A percentile compares a stretch with the other conserved stretches of the same genome.
phyloP scores from a whole-genome alignment of 2,888 invertebrate species.

The Muschampia plurimacula region DNA sequence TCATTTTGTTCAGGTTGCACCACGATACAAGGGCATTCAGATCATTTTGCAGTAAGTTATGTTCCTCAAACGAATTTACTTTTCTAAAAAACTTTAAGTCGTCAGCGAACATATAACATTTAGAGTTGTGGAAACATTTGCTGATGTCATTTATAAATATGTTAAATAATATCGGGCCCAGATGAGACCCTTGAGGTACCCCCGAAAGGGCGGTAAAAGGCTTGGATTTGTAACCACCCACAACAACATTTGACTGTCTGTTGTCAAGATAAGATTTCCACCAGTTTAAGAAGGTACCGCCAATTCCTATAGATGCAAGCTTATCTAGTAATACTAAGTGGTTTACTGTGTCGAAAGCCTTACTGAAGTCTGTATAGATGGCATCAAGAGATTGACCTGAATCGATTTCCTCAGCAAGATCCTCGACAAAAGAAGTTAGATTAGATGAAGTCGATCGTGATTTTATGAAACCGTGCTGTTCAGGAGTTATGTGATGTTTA shows the following conservation, averaged over 20 bases:
- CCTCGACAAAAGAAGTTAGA: neutral
- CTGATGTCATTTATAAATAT: constrained; percentile 1
- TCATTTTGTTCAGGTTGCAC: neutral
- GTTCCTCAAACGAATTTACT: neutral
- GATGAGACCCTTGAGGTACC: neutral
- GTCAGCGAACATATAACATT: neutral
- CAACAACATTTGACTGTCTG: neutral
- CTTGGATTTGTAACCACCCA: neutral
- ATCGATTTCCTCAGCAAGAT: neutral
- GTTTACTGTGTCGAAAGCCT: neutral
- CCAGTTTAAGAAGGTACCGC: neutral
- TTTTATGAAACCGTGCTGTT: neutral
- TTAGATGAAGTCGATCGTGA: neutral
- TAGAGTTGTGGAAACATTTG: neutral
- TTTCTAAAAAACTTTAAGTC: constrained; percentile 1
- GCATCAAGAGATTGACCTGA: neutral
- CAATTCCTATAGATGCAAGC: neutral
- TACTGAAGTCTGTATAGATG: neutral
- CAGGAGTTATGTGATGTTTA: neutral
- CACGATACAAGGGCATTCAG: neutral
- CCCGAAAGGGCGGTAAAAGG: neutral
- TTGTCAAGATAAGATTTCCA: neutral
- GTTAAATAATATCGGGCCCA: neutral
- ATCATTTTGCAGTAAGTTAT: neutral
- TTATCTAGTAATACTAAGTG: neutral